Conservation (phyloP, 2,797 vertebrate species). For the Aselliscus stoliczkanus region DNA sequence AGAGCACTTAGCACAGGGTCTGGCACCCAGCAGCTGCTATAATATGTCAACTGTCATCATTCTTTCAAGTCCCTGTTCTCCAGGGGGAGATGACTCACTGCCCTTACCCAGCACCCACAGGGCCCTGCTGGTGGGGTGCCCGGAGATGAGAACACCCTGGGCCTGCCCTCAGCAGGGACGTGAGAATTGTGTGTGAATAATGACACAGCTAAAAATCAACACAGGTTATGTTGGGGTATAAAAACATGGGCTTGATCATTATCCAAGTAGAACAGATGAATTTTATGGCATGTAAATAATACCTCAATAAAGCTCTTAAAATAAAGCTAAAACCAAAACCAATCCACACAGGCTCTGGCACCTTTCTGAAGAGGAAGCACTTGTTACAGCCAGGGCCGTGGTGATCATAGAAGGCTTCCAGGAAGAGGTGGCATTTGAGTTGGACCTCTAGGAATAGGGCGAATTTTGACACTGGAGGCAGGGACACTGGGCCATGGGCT, state of each 20-base stretch:
- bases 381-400: background rate
- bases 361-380: background rate
- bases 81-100: background rate
- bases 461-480: background rate
- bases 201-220: background rate
- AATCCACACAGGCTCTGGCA: background rate
- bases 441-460: background rate
- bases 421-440: background rate
- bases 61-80: background rate
- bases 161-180: background rate
- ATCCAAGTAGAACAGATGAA: background rate
- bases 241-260: background rate
- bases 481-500: background rate
- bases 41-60: background rate
- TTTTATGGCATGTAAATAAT: background rate
- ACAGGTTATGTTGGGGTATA: rapidly evolving
- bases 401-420: background rate
- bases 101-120: background rate
- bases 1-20: background rate
- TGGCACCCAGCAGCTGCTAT: background rate
- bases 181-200: background rate
- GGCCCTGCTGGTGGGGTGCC: background rate
- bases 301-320: background rate
- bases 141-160: background rate
- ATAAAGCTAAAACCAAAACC: background rate